phyloP scores from a whole-genome alignment of 2,113 vertebrate species.

The Centrocercus urophasianus region DNA sequence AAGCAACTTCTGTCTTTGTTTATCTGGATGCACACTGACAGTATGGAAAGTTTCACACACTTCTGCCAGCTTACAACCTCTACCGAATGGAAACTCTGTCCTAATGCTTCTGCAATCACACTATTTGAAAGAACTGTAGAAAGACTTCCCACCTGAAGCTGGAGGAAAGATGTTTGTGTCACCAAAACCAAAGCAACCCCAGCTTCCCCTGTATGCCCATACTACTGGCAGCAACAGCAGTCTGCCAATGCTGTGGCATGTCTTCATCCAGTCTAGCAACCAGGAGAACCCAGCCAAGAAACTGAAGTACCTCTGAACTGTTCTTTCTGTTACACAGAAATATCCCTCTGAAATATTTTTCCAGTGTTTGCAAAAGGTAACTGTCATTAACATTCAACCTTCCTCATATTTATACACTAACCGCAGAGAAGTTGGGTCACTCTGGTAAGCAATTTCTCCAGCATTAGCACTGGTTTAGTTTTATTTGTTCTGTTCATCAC shows the following conservation, averaged over 20 bases:
- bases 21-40: not conserved
- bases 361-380: not conserved
- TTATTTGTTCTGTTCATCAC: not conserved
- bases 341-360: not conserved
- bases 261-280: not conserved
- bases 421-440: not conserved
- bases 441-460: not conserved
- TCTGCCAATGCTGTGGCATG: rapidly evolving
- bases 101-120: not conserved
- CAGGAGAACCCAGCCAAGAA: not conserved
- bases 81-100: rapidly evolving
- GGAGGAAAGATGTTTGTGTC: not conserved
- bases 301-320: not conserved
- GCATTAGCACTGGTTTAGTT: not conserved
- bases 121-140: not conserved
- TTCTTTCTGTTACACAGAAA: not conserved
- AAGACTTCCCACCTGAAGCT: not conserved
- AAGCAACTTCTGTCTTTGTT: not conserved
- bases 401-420: not conserved
- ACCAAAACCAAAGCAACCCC: not conserved
- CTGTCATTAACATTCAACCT: not conserved
- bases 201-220: not conserved
- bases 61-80: not conserved
- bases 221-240: not conserved
- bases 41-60: not conserved